Percentiles rank a stretch among this genome's conserved stretches.
Evolutionary conservation across 2,113 vertebrate species (phyloP).

Genomic region (Macquaria australasica): DNA sequence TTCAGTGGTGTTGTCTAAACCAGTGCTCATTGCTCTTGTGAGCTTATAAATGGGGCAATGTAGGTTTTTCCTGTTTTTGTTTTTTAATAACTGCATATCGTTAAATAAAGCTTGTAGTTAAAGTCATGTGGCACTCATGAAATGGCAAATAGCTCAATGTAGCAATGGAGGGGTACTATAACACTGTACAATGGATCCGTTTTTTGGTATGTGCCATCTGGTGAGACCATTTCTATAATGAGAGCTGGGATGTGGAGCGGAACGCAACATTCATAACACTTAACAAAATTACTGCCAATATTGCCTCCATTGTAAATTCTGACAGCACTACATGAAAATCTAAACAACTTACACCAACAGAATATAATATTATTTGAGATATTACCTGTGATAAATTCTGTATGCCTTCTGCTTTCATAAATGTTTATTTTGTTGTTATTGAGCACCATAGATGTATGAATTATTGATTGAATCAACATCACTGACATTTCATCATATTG

Average conservation of each 20-base stretch:
- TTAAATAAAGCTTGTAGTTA: background rate
- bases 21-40: background rate
- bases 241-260: constrained; percentile 20
- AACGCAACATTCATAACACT: constrained; percentile 55
- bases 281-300: constrained; percentile 48
- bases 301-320: constrained; percentile 28
- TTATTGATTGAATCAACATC: constrained; percentile 28
- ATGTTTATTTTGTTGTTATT: constrained; percentile 29
- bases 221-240: constrained; percentile 22
- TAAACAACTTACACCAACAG: constrained; percentile 2
- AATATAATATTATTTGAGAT: constrained; percentile 6
- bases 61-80: background rate
- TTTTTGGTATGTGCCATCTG: constrained; percentile 30
- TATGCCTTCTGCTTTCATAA: background rate
- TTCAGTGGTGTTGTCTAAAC: background rate
- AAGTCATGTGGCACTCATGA: background rate
- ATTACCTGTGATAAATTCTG: constrained; percentile 9
- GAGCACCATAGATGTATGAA: background rate
- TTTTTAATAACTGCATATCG: background rate
- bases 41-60: background rate
- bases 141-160: background rate
- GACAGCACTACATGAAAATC: constrained; percentile 21
- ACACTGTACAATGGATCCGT: constrained; percentile 1
- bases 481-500: background rate
- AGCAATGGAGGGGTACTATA: background rate